Conservation (phyloP, 2,113 vertebrate genomes). For the Python bivittatus region DNA sequence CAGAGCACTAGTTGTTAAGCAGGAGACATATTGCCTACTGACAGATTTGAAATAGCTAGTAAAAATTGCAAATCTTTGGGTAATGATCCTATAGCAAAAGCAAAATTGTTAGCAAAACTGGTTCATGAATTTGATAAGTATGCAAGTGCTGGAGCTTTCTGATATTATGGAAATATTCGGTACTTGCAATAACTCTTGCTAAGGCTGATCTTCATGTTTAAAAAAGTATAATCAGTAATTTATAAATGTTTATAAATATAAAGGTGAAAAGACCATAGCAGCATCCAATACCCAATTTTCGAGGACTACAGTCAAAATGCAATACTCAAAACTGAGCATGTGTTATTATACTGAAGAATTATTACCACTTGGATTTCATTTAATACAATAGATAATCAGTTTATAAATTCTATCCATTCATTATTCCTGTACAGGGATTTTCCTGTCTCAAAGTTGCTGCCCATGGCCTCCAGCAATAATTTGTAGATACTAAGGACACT, state of each 20-base stretch:
- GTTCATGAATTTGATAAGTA: neutral
- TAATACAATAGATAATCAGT: neutral
- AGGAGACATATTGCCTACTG: slow-evolving; percentile 40
- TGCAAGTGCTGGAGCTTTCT: neutral
- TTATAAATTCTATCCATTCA: neutral
- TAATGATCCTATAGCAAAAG: slow-evolving; percentile 20
- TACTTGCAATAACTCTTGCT: neutral
- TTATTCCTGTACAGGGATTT: neutral
- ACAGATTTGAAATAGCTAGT: slow-evolving; percentile 27
- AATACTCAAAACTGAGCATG: neutral
- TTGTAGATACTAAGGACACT: neutral
- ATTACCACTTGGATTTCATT: neutral
- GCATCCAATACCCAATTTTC: neutral
- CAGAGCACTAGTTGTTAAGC: neutral
- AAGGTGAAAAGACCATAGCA: neutral
- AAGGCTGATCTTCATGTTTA: neutral
- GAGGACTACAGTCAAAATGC: neutral
- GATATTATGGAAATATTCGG: neutral
- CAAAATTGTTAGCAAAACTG: slow-evolving; percentile 23
- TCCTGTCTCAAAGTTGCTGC: neutral
- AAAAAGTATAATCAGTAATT: neutral
- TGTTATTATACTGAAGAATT: neutral
- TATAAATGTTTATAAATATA: neutral
- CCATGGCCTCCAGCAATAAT: neutral
- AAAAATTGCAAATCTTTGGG: slow-evolving; percentile 51